These are phyloP conservation scores for Phorcus lineatus DNA, from an alignment of 2,888 invertebrate genomes.

Conservation along the genomic window DNA sequence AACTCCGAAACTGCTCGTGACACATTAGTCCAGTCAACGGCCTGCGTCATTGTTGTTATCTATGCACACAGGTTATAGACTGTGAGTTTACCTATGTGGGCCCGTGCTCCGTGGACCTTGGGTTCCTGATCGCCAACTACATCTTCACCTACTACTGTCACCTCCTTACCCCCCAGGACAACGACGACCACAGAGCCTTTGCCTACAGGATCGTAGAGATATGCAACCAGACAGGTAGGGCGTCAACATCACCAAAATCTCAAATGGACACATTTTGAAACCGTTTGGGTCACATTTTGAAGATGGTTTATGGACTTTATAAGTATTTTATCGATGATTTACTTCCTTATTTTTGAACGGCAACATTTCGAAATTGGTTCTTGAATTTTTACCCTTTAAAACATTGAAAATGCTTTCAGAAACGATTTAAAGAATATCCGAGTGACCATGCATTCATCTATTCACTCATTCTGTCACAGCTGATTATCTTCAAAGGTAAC, in stretches of 20 bases:
- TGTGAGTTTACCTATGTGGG: conserved; percentile 60
- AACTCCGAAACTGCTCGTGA: too few relatives aligned
- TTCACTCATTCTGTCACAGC: too few relatives aligned
- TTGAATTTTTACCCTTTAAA: too few relatives aligned
- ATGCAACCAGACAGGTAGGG: conserved; percentile 51
- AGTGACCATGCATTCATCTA: too few relatives aligned
- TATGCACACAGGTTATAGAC: conserved; percentile 52
- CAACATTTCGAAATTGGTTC: too few relatives aligned
- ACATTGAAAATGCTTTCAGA: too few relatives aligned
- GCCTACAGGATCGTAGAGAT: conserved; percentile 56
- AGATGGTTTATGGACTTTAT: background rate
- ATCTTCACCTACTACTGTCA: conserved; percentile 61
- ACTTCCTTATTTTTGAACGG: too few relatives aligned
- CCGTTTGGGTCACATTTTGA: background rate
- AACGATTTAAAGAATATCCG: too few relatives aligned
- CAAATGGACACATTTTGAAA: background rate
- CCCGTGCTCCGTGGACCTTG: conserved; percentile 61
- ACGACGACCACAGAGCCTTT: conserved; percentile 54
- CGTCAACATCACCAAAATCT: background rate
- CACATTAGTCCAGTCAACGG: too few relatives aligned
- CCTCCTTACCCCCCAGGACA: conserved; percentile 53
- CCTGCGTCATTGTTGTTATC: too few relatives aligned
- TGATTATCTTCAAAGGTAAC: too few relatives aligned
- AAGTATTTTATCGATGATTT: too few relatives aligned
- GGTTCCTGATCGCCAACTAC: conserved; percentile 59